These are phyloP conservation scores for Ophion ellenae DNA, from an alignment of 2,888 invertebrate genomes.

Conservation along the genomic window DNA sequence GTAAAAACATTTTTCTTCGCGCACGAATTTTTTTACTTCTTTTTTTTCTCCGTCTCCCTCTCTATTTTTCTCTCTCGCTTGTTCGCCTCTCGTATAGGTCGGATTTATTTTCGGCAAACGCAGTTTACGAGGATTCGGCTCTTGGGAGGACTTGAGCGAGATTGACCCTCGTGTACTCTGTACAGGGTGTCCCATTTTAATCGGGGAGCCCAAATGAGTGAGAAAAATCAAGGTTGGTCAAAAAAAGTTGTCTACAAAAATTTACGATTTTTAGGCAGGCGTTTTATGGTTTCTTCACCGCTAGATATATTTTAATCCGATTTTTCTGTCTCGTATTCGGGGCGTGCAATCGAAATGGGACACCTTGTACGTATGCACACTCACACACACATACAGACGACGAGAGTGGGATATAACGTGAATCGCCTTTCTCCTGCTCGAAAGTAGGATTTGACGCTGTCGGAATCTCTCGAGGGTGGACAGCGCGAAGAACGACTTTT, in stretches of 20 bases:
- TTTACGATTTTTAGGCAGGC: too few relatives aligned
- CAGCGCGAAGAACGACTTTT: conserved; percentile 2
- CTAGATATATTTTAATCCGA: neutral
- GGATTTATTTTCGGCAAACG: conserved; percentile 47
- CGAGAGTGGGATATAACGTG: conserved; percentile 3
- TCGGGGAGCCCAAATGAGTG: neutral
- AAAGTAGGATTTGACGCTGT: neutral
- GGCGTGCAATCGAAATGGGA: neutral
- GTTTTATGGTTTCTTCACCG: neutral
- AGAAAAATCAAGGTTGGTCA: too few relatives aligned
- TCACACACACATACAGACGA: neutral
- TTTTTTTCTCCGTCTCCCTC: conserved; percentile 35
- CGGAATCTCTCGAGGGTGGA: conserved; percentile 27
- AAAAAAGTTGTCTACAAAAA: too few relatives aligned
- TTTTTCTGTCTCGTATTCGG: neutral
- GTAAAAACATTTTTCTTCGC: conserved; percentile 63
- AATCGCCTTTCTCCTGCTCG: neutral
- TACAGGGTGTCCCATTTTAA: neutral
- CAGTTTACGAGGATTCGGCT: conserved; percentile 55
- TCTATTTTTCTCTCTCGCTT: conserved; percentile 8
- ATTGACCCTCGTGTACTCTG: conserved; percentile 46
- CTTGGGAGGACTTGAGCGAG: conserved; percentile 55
- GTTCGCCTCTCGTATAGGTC: conserved; percentile 24
- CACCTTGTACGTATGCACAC: neutral
- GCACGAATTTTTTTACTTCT: neutral